Evolutionary conservation across 2,888 invertebrate species (phyloP).

Genomic region (Hybos culiciformis): DNA sequence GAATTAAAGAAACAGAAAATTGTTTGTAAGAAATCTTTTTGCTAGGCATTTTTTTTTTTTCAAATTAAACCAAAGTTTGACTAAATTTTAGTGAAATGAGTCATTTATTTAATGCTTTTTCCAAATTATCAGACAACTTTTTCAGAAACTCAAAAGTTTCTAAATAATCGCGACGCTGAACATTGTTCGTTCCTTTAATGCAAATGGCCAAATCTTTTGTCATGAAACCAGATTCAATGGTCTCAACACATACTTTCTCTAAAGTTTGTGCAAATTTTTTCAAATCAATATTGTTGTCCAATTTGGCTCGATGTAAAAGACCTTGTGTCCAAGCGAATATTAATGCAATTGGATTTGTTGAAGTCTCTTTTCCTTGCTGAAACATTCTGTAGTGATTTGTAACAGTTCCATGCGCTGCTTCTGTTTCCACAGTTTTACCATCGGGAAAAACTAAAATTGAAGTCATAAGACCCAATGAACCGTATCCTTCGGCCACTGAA

Average conservation of each 20-base stretch:
- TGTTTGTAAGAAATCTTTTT: no score
- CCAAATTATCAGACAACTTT: slow-evolving; percentile 83
- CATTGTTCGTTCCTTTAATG: slow-evolving; percentile 79
- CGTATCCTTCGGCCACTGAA: slow-evolving; percentile 92
- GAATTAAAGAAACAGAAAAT: no score
- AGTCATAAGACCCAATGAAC: slow-evolving; percentile 96
- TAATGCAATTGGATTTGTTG: slow-evolving; percentile 97
- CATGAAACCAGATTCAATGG: slow-evolving; percentile 90
- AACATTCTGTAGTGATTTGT: slow-evolving; percentile 82
- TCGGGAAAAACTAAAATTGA: slow-evolving; percentile 94
- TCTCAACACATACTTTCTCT: slow-evolving; percentile 83
- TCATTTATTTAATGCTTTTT: slow-evolving; percentile 19
- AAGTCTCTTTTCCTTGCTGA: slow-evolving; percentile 93
- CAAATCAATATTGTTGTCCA: slow-evolving; percentile 71
- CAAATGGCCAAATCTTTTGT: slow-evolving; percentile 98
- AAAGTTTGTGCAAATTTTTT: slow-evolving; percentile 71
- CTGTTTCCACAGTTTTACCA: slow-evolving; percentile 94
- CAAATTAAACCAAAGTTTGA: no score
- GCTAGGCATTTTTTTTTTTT: no score
- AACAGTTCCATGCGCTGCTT: slow-evolving; percentile 96
- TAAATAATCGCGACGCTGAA: slow-evolving; percentile 64
- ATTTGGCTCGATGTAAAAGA: slow-evolving; percentile 80
- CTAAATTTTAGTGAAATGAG: no score
- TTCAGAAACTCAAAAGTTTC: slow-evolving; percentile 96
- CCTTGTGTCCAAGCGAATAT: slow-evolving; percentile 98